Evolutionary conservation across 2,113 vertebrate species (phyloP), one percentile per base, ranked within the genome.

Genomic region (Etia nguti): DNA sequence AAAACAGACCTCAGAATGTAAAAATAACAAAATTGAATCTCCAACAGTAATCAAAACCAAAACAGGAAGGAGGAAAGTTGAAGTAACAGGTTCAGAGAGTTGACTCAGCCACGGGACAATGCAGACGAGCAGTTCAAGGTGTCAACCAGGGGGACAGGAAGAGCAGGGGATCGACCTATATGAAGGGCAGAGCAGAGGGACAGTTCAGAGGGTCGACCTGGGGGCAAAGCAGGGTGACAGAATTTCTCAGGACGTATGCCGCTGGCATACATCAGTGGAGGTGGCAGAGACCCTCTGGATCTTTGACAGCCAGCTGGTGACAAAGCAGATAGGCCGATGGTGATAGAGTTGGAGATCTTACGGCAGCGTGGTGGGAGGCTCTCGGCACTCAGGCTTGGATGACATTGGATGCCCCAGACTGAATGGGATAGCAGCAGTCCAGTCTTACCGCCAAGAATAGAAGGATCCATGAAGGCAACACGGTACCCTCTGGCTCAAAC

Each of bases 261-360:
- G 29, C 12, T 70, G n/a, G 0, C n/a, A 1, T 13, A 1, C 0
- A 0, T 4, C 8, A 43, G 38, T 2, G 3, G 3, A 24, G 12
- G 38, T 43, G 65, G 12, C 65, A 70, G 20, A 24, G 38, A 70
- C 65, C 36, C 41, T 24, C 5, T 9, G 12, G n/a, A 18, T 16
- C 6, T 12, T 50, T 50, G 16, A 24, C n/a, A 70, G 36, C 36
- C 0, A 3, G n/a, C 1, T 41, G 12, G 36, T n/a, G 36, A 43
- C 65, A 43, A 41, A 24, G n/a, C 4, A 43, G 65, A 68, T 22
- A 70, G n/a, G 36, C 62, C 4, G 1, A 15, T 43, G 36, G 24
- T 24, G n/a, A 43, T 22, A 15, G 22, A 24, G 36, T 24, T 43
- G n/a, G 12, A 70, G 36, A 24, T 70, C 38, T 15, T 1, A 41